Evolutionary conservation across 2,797 vertebrate genomes (phyloP), one percentile per base, ranked within the genome.

Genomic region (Enoplosus armatus): DNA sequence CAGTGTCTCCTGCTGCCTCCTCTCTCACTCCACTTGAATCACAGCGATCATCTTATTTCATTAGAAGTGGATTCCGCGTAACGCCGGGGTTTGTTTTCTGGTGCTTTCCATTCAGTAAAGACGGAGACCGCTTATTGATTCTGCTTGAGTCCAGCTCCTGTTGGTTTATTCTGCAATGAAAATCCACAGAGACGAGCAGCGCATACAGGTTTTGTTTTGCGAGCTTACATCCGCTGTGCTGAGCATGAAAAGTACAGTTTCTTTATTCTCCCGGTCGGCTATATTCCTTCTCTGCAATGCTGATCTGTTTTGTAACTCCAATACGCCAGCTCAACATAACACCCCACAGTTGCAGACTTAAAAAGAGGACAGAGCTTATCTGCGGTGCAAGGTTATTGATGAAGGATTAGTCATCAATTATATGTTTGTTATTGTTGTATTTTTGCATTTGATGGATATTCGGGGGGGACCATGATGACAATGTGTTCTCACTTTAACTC

Each of bases 111-210:
- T 55, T 35, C 27, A 51, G 14, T 69, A 35, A 63, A 41, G 8
- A 2, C 48, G 69, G 64, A 50, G 50, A 24, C 39, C 67, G 56
- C 24, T 60, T 79, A 45, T 72, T 62, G 27, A 58, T 72, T 76
- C 58, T 63, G 8, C 45, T 33, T 31, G 58, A 76, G 55, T 54
- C 20, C 37, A 61, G 64, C 26, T 73, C 39, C 47, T 77, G 47
- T 47, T 61, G 59, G 74, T 77, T 77, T 66, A 45, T 74, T 66
- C 29, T 71, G 47, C 54, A 56, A 12, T 51, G 35, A 53, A 61
- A 74, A 59, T 43, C 39, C 39, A 60, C 39, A 60, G 59, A 80
- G 53, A 69, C 10, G 6, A 18, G 26, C n/a, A 50, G 47, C 10
- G 47, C 24, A 68, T 59, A 24, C 61, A 77, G 64, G 51, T 67